A percentile compares a stretch with the other conserved stretches of the same genome.
Evolutionary conservation across 2,888 invertebrate species (phyloP).

Genomic region (Cosmopolites sordidus): DNA sequence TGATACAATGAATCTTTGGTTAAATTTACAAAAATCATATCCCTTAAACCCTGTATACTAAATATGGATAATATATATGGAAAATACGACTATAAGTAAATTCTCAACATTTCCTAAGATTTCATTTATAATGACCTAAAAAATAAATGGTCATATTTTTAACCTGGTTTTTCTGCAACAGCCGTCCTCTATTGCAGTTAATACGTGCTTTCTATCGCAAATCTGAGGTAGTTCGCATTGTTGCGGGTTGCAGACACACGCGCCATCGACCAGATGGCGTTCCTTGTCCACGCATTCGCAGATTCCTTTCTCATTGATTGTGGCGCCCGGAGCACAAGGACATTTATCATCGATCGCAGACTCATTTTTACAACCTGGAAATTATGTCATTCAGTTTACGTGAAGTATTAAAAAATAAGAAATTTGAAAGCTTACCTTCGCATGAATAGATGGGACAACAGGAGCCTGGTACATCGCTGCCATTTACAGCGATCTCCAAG

Average conservation of each 20-base stretch:
- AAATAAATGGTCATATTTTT: too few species aligned
- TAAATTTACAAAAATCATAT: too few species aligned
- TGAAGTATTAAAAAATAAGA: background rate
- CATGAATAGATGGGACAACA: constrained; percentile 43
- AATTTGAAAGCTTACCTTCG: constrained; percentile 20
- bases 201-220: constrained; percentile 39
- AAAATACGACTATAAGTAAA: too few species aligned
- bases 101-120: too few species aligned
- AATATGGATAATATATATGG: too few species aligned
- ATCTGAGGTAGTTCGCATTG: constrained; percentile 39
- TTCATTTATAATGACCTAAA: too few species aligned
- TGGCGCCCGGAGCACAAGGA: constrained; percentile 39
- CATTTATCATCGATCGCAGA: constrained; percentile 37
- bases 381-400: background rate
- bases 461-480: constrained; percentile 35
- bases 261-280: constrained; percentile 36
- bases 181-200: constrained; percentile 33
- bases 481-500: constrained; percentile 32
- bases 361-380: constrained; percentile 35
- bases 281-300: constrained; percentile 40
- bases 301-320: constrained; percentile 33
- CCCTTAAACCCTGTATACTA: too few species aligned
- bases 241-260: constrained; percentile 39
- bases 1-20: too few species aligned
- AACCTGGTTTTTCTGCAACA: constrained; percentile 41